These are phyloP conservation scores for Cairina moschata DNA, from an alignment of 2,113 vertebrate genomes.

Conservation along the genomic window DNA sequence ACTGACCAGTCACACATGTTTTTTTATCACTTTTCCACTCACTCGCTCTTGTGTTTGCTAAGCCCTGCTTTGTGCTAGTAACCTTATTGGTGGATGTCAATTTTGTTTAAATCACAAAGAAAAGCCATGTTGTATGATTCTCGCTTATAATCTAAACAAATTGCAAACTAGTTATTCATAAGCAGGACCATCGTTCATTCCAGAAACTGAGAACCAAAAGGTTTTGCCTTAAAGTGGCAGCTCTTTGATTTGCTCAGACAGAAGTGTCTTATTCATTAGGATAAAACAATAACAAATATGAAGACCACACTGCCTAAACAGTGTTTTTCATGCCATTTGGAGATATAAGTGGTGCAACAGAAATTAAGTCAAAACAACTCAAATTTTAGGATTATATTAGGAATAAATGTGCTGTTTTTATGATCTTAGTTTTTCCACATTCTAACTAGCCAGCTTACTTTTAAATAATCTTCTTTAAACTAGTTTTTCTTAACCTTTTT, in stretches of 20 bases:
- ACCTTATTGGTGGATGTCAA: not conserved
- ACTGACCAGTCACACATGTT: not conserved
- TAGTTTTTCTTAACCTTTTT: conserved; percentile 55
- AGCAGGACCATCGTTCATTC: not conserved
- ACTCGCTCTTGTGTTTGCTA: not conserved
- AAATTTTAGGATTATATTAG: not conserved
- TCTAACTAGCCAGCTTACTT: conserved; percentile 13
- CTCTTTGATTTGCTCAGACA: not conserved
- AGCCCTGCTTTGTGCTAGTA: not conserved
- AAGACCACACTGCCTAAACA: not conserved
- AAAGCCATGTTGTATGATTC: not conserved
- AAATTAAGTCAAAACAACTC: not conserved
- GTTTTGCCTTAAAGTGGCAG: conserved; percentile 11
- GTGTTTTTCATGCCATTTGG: not conserved
- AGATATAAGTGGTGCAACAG: not conserved
- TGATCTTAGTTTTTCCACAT: not conserved
- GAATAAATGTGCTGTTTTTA: conserved; percentile 1
- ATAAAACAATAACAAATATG: not conserved
- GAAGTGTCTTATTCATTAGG: not conserved
- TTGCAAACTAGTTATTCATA: not conserved
- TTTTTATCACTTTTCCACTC: not conserved
- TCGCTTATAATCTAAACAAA: conserved; percentile 25
- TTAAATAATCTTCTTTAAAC: conserved; percentile 62
- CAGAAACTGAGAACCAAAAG: not conserved
- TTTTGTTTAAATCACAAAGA: not conserved